Conservation (phyloP, 1,140 invertebrate species). For the Galendromus occidentalis region DNA sequence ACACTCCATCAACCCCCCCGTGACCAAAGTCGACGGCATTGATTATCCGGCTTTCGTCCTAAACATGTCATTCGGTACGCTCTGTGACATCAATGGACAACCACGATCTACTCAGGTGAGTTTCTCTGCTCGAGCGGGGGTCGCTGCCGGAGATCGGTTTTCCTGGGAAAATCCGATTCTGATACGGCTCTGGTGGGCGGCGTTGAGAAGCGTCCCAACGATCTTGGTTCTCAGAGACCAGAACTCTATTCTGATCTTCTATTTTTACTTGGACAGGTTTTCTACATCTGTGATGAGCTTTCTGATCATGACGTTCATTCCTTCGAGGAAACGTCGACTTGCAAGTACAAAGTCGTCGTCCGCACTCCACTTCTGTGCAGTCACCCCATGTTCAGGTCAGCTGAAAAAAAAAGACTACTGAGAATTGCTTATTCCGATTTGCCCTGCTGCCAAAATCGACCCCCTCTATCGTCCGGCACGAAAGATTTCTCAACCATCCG, state of each 20-base stretch:
- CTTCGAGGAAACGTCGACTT: constrained; percentile 75
- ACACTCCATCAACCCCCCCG: too few species aligned
- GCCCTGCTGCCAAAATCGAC: too few species aligned
- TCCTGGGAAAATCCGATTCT: too few species aligned
- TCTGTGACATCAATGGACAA: constrained; percentile 72
- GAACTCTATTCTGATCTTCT: constrained; percentile 29
- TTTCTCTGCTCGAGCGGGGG: too few species aligned
- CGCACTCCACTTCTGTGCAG: constrained; percentile 60
- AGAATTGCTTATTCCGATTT: too few species aligned
- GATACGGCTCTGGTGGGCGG: too few species aligned
- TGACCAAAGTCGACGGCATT: constrained; percentile 61
- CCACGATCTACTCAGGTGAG: constrained; percentile 41
- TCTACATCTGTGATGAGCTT: constrained; percentile 21
- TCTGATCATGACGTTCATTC: constrained; percentile 63
- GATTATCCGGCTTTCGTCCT: constrained; percentile 44
- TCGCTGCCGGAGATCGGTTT: too few species aligned
- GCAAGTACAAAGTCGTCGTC: constrained; percentile 77
- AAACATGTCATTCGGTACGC: constrained; percentile 42
- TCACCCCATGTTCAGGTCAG: constrained; percentile 69
- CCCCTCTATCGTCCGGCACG: not conserved
- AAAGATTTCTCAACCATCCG: constrained; percentile 1
- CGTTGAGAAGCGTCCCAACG: not conserved
- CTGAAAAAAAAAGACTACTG: too few species aligned
- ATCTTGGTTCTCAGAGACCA: not conserved
- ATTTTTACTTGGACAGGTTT: constrained; percentile 51